Evolutionary conservation across 2,888 invertebrate genomes (phyloP).

Genomic region (Yponomeuta plumbellus): DNA sequence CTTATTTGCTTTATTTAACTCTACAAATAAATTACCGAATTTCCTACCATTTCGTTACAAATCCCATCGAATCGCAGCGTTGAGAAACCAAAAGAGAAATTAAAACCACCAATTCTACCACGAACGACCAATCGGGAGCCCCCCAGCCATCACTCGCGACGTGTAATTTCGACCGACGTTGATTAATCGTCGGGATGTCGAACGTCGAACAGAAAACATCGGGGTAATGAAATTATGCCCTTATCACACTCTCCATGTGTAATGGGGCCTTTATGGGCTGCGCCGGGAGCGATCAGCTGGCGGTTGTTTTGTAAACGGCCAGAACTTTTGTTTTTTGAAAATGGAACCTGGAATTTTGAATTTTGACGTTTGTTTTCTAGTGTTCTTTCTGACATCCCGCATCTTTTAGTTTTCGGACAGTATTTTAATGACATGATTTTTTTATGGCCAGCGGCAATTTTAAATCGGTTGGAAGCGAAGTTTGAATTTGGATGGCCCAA

Average conservation of each 20-base stretch:
- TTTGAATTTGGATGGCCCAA: too few species aligned
- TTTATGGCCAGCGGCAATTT: too few species aligned
- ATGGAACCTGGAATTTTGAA: background rate
- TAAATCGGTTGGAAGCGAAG: too few species aligned
- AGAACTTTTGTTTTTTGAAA: background rate
- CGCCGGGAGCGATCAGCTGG: background rate
- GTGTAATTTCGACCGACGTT: conserved; percentile 37
- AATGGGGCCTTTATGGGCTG: background rate
- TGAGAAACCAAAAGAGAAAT: background rate
- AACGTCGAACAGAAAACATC: conserved; percentile 25
- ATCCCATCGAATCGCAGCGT: too few species aligned
- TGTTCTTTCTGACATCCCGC: too few species aligned
- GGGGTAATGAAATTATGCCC: conserved; percentile 30
- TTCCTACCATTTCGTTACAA: background rate
- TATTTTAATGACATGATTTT: too few species aligned
- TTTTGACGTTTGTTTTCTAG: too few species aligned
- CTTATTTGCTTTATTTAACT: too few species aligned
- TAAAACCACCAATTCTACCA: background rate
- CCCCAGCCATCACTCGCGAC: conserved; percentile 24
- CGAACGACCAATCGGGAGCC: background rate
- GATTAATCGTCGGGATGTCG: conserved; percentile 35
- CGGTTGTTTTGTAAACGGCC: background rate
- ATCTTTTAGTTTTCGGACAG: too few species aligned
- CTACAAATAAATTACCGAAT: too few species aligned
- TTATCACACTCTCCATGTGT: conserved; percentile 2